Evolutionary conservation across 2,113 vertebrate genomes (phyloP), one percentile per base, ranked within the genome.

Genomic region (Sphyrna mokarran): DNA sequence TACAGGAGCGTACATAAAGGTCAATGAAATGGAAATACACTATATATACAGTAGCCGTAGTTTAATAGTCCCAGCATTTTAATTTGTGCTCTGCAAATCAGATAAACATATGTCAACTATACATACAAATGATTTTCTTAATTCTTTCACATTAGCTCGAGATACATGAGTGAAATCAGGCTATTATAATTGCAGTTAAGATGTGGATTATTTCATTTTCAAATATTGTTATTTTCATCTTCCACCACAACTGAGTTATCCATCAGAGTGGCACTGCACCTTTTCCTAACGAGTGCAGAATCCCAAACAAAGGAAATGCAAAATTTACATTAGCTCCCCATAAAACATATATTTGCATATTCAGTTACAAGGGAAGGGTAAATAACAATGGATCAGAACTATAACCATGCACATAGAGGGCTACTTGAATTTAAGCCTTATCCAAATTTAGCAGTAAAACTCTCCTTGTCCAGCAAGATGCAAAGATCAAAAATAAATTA

Each of bases 161-260:
- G 63, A 43, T 22, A 13, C 8, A 69, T 13, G 9, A 68, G 63
- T n/a, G 66, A 70, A 69, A 94, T 18, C n/a, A 11, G 20, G n/a
- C n/a, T 43, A 70, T 66, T 37, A 63, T 22, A 94, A 94, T 40
- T 69, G 69, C 23, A 66, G 22, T 43, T 94, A 94, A 10, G 16
- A 43, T 94, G 66, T 11, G 63, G 37, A 69, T 94, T 70, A 94
- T 94, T 94, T 69, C 66, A 94, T 94, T 68, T 94, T 70, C 43
- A 93, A 93, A 6, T 90, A 13, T 18, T 26, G n/a, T 33, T n/a
- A 43, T 18, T 69, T 37, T 40, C 63, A 94, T 22, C 91, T 94
- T 69, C n/a, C 91, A n/a, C 18, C 61, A 70, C 91, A 94, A 70
- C 61, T 3, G n/a, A 93, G 33, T 93, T 1, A 68, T 93, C 68